phyloP scores from a whole-genome alignment of 2,113 vertebrate species.

The Beaufortia kweichowensis region DNA sequence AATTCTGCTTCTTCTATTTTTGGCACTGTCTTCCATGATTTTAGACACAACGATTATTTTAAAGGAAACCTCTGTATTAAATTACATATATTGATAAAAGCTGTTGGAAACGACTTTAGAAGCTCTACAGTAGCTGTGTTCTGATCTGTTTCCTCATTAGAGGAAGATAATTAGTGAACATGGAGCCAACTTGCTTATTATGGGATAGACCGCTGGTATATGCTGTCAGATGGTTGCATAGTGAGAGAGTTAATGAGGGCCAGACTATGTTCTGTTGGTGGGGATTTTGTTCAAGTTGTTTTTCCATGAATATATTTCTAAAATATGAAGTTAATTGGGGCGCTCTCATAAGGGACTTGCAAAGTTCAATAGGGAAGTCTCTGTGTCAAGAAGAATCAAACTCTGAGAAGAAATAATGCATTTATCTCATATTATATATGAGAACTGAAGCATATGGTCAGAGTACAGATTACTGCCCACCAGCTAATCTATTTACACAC shows the following conservation, averaged over 20 bases:
- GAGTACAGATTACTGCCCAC: neutral
- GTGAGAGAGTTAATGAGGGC: slow-evolving; percentile 36
- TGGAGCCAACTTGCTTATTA: slow-evolving; percentile 39
- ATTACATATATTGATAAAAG: neutral
- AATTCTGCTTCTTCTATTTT: neutral
- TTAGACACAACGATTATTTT: neutral
- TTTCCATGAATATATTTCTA: slow-evolving; percentile 10
- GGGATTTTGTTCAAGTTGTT: slow-evolving; percentile 15
- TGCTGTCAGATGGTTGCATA: slow-evolving; percentile 20
- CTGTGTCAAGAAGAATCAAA: slow-evolving; percentile 5
- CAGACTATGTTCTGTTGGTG: slow-evolving; percentile 17
- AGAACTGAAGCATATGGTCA: neutral
- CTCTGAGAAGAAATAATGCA: neutral
- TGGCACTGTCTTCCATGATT: neutral
- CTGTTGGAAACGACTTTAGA: neutral
- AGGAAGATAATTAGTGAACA: slow-evolving; percentile 41
- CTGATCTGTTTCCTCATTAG: slow-evolving; percentile 44
- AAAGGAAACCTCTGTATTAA: neutral
- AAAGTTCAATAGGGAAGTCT: slow-evolving; percentile 17
- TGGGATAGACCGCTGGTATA: slow-evolving; percentile 15
- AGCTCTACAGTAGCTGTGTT: slow-evolving; percentile 8
- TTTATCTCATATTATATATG: slow-evolving; percentile 9
- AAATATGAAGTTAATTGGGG: neutral
- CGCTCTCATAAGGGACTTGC: neutral
- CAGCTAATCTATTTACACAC: neutral